phyloP scores from a whole-genome alignment of 1,140 invertebrate genomes.

The Lutraria rhynchaena region DNA sequence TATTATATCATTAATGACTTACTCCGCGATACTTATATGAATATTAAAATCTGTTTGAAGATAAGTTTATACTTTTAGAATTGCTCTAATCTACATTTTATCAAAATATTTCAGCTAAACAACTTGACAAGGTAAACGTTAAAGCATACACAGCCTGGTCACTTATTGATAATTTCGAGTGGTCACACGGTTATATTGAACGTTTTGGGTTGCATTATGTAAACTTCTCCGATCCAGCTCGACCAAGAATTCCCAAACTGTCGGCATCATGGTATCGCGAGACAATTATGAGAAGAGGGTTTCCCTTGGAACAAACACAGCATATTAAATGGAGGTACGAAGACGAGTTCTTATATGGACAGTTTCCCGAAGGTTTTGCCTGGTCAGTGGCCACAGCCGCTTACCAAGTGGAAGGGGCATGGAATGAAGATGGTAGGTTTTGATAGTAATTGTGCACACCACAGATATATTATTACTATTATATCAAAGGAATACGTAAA shows the following conservation, averaged over 20 bases:
- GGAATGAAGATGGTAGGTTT: slow-evolving; percentile 75
- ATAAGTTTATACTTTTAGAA: slow-evolving; percentile 77
- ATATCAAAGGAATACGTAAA: too few relatives aligned
- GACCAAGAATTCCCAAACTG: slow-evolving; percentile 87
- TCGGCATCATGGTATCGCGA: slow-evolving; percentile 71
- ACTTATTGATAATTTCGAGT: slow-evolving; percentile 92
- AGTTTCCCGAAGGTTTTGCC: slow-evolving; percentile 80
- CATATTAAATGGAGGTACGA: slow-evolving; percentile 25
- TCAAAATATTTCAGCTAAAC: slow-evolving; percentile 67
- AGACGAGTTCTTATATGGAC: slow-evolving; percentile 71
- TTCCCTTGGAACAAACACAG: slow-evolving; percentile 56
- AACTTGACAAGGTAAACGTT: slow-evolving; percentile 87
- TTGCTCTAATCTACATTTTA: too few relatives aligned
- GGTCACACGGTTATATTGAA: slow-evolving; percentile 83
- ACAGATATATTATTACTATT: too few relatives aligned
- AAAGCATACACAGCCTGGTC: slow-evolving; percentile 89
- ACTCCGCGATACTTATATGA: too few relatives aligned
- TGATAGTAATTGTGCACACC: too few relatives aligned
- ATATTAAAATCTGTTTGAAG: too few relatives aligned
- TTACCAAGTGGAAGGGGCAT: slow-evolving; percentile 54
- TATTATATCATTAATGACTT: too few relatives aligned
- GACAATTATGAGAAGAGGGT: slow-evolving; percentile 61
- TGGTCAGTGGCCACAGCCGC: slow-evolving; percentile 78
- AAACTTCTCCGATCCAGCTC: slow-evolving; percentile 87
- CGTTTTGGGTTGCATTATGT: slow-evolving; percentile 90